Evolutionary conservation across 2,113 vertebrate genomes (phyloP).

Genomic region (Elaphurus davidianus): DNA sequence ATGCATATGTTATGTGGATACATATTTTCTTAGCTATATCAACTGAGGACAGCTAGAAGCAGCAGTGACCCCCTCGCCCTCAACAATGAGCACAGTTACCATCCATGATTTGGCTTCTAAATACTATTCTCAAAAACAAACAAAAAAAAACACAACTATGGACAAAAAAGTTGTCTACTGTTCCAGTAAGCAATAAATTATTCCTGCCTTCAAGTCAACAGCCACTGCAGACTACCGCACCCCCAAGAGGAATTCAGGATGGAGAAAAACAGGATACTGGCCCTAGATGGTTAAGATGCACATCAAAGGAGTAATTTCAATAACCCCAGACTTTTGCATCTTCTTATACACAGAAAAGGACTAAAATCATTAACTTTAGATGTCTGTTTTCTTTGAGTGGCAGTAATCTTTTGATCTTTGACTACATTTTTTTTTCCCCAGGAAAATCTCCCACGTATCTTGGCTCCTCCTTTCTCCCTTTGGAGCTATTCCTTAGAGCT

Average conservation of each 20-base stretch:
- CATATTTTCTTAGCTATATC: neutral
- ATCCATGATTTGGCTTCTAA: neutral
- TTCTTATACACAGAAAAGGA: neutral
- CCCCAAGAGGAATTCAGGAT: neutral
- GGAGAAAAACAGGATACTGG: neutral
- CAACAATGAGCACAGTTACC: neutral
- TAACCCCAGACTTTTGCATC: neutral
- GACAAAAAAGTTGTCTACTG: neutral
- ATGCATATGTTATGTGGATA: rapidly evolving
- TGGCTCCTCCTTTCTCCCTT: neutral
- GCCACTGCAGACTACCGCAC: neutral
- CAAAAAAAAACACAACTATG: neutral
- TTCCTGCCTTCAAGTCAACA: neutral
- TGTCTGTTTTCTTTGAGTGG: neutral
- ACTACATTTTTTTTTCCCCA: neutral
- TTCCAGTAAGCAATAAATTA: neutral
- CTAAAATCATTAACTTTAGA: neutral
- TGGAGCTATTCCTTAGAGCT: neutral
- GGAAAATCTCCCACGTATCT: neutral
- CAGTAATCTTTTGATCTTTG: neutral
- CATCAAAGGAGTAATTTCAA: neutral
- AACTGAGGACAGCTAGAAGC: neutral
- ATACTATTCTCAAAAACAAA: neutral
- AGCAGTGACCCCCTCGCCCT: neutral
- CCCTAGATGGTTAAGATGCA: neutral